These are phyloP conservation scores for Coreoperca whiteheadi DNA, from an alignment of 2,113 vertebrate species.

Conservation along the genomic window DNA sequence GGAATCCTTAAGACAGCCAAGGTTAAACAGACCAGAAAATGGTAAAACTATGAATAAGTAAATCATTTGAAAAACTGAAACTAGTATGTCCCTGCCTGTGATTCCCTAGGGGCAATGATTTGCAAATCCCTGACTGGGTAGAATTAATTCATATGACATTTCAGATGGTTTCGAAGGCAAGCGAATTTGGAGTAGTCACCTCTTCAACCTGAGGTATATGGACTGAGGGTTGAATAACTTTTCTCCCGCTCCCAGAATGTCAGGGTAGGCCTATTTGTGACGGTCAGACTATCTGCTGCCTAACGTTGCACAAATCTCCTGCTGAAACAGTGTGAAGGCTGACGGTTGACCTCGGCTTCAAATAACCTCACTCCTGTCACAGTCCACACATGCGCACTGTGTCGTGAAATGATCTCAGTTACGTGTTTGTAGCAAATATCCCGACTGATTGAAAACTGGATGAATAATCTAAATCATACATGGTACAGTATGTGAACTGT, in stretches of 20 bases:
- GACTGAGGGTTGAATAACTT: conserved; percentile 33
- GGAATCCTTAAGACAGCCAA: background rate
- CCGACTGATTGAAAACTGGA: conserved; percentile 22
- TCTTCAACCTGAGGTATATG: conserved; percentile 20
- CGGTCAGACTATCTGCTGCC: conserved; percentile 14
- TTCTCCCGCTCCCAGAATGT: background rate
- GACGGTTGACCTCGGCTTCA: conserved; percentile 56
- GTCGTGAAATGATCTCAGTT: background rate
- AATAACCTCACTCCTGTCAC: conserved; percentile 38
- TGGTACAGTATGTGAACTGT: background rate
- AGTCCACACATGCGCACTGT: background rate
- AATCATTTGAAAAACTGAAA: background rate
- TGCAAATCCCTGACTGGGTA: background rate
- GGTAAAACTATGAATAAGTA: background rate
- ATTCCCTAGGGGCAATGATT: background rate
- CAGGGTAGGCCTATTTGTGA: conserved; percentile 1
- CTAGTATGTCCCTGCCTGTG: background rate
- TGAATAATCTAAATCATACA: background rate
- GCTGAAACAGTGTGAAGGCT: conserved; percentile 40
- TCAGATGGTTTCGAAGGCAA: background rate
- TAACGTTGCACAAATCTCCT: conserved; percentile 54
- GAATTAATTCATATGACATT: background rate
- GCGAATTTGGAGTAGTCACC: conserved; percentile 21
- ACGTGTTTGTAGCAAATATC: conserved; percentile 3
- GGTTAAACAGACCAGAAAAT: background rate